Evolutionary conservation across 2,113 vertebrate genomes (phyloP).

Genomic region (Perca flavescens): DNA sequence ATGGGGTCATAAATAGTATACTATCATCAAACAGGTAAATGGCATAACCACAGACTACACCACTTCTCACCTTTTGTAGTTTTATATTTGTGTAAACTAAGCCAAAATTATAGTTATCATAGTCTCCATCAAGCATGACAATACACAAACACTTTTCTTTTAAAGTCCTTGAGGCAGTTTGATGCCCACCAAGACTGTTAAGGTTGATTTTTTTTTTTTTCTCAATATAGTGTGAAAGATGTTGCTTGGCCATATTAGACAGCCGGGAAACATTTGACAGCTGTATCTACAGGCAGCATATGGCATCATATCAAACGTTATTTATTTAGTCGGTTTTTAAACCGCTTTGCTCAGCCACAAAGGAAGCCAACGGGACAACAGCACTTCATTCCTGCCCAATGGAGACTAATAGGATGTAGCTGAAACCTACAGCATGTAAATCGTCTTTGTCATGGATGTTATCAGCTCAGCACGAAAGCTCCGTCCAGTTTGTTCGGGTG

Average conservation of each 20-base stretch:
- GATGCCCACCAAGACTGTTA: constrained; percentile 14
- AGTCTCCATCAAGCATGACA: background rate
- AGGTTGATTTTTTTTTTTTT: background rate
- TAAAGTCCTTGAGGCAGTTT: background rate
- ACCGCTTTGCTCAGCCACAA: constrained; percentile 40
- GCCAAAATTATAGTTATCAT: background rate
- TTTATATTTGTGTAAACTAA: background rate
- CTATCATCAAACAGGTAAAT: constrained; percentile 17
- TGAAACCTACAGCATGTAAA: constrained; percentile 29
- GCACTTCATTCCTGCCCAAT: constrained; percentile 51
- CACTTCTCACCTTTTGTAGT: background rate
- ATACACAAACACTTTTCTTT: background rate
- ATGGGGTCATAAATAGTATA: constrained; percentile 1
- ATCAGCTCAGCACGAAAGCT: constrained; percentile 30
- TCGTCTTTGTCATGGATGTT: constrained; percentile 49
- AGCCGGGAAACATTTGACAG: constrained; percentile 5
- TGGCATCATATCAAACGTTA: background rate
- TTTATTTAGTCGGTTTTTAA: constrained; percentile 25
- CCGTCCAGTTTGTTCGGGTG: constrained; percentile 1
- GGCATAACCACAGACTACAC: background rate
- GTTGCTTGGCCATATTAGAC: background rate
- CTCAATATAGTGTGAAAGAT: background rate
- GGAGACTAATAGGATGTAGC: constrained; percentile 43
- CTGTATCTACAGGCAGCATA: constrained; percentile 8
- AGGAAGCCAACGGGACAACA: constrained; percentile 24